Evolutionary conservation across 2,113 vertebrate genomes (phyloP), one percentile per base, ranked within the genome.

Genomic region (Planiliza haematocheilus): DNA sequence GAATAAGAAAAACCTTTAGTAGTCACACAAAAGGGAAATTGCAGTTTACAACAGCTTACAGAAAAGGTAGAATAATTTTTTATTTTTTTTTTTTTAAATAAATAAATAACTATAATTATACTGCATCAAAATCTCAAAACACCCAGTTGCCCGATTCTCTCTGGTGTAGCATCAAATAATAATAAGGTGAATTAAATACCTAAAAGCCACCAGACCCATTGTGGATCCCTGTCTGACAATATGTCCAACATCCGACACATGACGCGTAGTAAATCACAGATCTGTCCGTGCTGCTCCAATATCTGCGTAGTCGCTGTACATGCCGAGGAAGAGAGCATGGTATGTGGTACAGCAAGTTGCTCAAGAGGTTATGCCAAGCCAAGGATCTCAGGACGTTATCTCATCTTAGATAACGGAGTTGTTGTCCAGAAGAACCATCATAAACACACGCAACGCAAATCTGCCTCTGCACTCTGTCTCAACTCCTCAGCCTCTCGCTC

Each of bases 331-430:
- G 18, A 38, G 36, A 42, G 39, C 52, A 41, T 37, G 60, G 66
- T 67, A 68, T 74, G 52, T 81, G 24, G 51, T 59, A 38, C 8
- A 37, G 63, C 34, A 21, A 58, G 62, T 58, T 74, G 46, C 45
- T 63, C n/a, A 38, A 81, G 51, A 85, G 78, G 63, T 77, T 84
- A 85, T 80, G 75, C 58, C 85, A 69, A 70, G 62, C 63, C 46
- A 48, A 59, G 68, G 82, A 83, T 87, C 77, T 71, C 42, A 21
- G 30, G 61, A 64, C 18, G 49, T 84, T 86, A 92, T 93, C 91
- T 90, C 37, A 78, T 79, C 67, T 82, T 70, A 89, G 89, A 91
- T 86, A 88, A 82, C 51, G 12, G 38, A 73, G 42, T 85, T 83
- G 83, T 86, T 87, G 70, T 86, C 68, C 81, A 78, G 57, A 81